Percentiles rank a stretch among this genome's conserved stretches.
Conservation (phyloP, 2,113 vertebrate species). For the Coracopsis vasa region DNA sequence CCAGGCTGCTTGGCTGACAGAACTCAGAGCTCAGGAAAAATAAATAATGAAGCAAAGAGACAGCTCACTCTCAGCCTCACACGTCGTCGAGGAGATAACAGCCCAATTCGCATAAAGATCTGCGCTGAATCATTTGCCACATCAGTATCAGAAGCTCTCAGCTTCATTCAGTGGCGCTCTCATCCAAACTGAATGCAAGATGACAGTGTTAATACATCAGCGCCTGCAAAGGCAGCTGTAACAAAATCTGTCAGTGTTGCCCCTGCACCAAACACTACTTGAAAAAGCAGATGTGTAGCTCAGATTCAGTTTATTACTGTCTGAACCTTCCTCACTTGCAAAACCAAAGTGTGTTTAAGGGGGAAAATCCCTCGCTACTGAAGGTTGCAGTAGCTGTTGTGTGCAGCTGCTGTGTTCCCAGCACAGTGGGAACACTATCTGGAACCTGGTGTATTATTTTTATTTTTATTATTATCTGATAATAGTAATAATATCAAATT, state of each 20-base stretch:
- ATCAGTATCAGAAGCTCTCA: conserved; percentile 48
- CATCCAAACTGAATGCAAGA: conserved; percentile 21
- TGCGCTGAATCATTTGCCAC: conserved; percentile 53
- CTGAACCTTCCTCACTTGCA: background rate
- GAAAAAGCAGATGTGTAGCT: conserved; percentile 52
- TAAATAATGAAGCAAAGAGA: conserved; percentile 50
- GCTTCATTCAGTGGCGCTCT: conserved; percentile 46
- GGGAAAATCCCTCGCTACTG: background rate
- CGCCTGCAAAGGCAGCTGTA: background rate
- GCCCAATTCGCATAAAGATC: conserved; percentile 34
- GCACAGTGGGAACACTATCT: background rate
- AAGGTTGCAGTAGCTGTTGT: background rate
- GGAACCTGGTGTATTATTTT: background rate
- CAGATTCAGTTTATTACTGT: conserved; percentile 55
- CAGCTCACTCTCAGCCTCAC: conserved; percentile 46
- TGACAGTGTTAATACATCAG: conserved; percentile 60
- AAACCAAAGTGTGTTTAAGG: background rate
- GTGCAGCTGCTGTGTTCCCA: background rate
- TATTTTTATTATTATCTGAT: no score
- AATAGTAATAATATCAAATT: background rate
- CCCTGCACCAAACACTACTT: conserved; percentile 49
- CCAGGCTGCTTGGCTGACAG: background rate
- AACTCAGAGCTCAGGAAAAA: background rate
- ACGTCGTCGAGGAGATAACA: conserved; percentile 23
- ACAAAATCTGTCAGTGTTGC: conserved; percentile 56